Evolutionary conservation across 2,888 invertebrate species (phyloP).

Genomic region (Lasius platythorax): DNA sequence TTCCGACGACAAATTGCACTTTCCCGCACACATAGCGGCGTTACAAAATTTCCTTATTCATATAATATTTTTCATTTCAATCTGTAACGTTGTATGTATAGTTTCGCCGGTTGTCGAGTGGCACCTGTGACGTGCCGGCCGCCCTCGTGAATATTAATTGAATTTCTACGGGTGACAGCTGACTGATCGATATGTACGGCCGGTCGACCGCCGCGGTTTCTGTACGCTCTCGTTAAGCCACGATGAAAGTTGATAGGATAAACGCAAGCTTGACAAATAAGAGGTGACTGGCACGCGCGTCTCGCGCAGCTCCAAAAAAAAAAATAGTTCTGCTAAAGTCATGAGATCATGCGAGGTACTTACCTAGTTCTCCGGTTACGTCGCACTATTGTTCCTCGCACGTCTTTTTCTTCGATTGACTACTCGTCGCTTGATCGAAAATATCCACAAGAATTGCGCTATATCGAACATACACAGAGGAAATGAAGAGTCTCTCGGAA

Average conservation of each 20-base stretch:
- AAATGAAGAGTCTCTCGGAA: background rate
- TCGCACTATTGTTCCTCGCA: background rate
- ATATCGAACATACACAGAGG: background rate
- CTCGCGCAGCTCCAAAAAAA: slow-evolving; percentile 2
- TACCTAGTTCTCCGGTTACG: background rate
- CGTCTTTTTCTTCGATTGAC: background rate
- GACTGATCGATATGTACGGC: slow-evolving; percentile 51
- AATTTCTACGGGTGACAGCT: slow-evolving; percentile 50
- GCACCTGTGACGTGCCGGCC: slow-evolving; percentile 40
- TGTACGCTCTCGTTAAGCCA: slow-evolving; percentile 39
- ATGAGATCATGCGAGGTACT: slow-evolving; percentile 16
- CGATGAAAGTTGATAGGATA: slow-evolving; percentile 52
- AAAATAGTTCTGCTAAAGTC: background rate
- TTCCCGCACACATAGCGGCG: slow-evolving; percentile 28
- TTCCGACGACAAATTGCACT: slow-evolving; percentile 73
- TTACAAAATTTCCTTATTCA: background rate
- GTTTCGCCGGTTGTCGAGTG: slow-evolving; percentile 35
- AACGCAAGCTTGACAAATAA: slow-evolving; percentile 50
- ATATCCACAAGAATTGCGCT: slow-evolving; percentile 8
- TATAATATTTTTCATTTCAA: slow-evolving; percentile 42
- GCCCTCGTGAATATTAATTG: slow-evolving; percentile 52
- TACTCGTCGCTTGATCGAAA: slow-evolving; percentile 20
- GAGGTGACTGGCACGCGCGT: slow-evolving; percentile 6
- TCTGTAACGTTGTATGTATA: slow-evolving; percentile 16
- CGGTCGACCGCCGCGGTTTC: slow-evolving; percentile 29